phyloP scores from a whole-genome alignment of 2,113 vertebrate genomes.

The Pelusios castaneus region DNA sequence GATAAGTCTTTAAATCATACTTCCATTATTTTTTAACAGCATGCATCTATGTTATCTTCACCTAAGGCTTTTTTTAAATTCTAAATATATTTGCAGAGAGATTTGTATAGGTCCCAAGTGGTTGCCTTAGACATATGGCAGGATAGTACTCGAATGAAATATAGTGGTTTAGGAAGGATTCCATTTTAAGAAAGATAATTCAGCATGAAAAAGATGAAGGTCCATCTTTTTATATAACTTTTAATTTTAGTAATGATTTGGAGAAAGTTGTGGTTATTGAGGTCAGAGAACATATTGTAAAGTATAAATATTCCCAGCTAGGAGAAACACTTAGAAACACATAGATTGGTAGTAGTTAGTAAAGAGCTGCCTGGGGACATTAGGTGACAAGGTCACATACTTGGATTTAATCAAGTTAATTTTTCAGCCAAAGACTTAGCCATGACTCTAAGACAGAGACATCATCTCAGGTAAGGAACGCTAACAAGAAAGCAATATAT shows the following conservation, averaged over 20 bases:
- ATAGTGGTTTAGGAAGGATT: not conserved
- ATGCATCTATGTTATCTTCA: conserved; percentile 10
- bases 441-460: conserved; percentile 48
- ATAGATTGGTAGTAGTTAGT: conserved; percentile 33
- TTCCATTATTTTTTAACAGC: not conserved
- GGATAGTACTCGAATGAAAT: not conserved
- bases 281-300: not conserved
- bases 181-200: not conserved
- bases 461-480: conserved; percentile 46
- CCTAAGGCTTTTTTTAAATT: not conserved
- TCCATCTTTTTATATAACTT: not conserved
- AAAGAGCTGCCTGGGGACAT: conserved; percentile 39
- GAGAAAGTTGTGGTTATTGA: not conserved
- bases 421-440: conserved; percentile 61
- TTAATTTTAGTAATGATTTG: conserved; percentile 32
- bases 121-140: not conserved
- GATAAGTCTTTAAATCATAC: not conserved
- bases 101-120: not conserved
- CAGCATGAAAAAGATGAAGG: not conserved
- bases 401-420: conserved; percentile 70
- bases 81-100: not conserved
- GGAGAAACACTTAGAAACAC: conserved; percentile 19
- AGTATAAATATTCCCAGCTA: conserved; percentile 21
- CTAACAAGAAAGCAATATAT: conserved; percentile 51
- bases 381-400: conserved; percentile 59